These are phyloP conservation scores for Drosophila ficusphila DNA, from an alignment of 1,140 invertebrate genomes.

Conservation along the genomic window DNA sequence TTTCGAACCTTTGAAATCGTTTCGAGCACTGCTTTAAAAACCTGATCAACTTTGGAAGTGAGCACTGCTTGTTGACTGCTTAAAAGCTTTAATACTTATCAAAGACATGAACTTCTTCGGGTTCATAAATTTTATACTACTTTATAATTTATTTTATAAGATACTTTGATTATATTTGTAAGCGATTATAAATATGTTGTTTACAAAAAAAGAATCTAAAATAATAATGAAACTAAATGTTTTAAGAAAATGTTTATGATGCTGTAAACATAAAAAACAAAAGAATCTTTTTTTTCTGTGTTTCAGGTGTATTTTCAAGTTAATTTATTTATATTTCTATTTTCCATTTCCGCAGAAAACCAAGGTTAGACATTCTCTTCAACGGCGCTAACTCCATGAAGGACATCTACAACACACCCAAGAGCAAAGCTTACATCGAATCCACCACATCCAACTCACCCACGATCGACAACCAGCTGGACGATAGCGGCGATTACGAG, in stretches of 20 bases:
- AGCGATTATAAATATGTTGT: too few species aligned
- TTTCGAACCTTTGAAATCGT: background rate
- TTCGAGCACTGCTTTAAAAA: background rate
- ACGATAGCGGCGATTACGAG: constrained; percentile 52
- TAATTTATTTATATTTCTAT: background rate
- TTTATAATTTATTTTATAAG: too few species aligned
- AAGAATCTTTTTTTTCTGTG: too few species aligned
- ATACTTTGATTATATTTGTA: too few species aligned
- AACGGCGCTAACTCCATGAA: constrained; percentile 46
- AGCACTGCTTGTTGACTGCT: background rate
- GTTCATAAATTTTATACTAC: too few species aligned
- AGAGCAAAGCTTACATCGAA: constrained; percentile 37
- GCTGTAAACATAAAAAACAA: too few species aligned
- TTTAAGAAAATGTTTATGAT: too few species aligned
- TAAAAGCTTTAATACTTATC: too few species aligned
- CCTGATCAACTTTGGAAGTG: background rate
- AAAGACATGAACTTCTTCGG: too few species aligned
- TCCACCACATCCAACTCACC: constrained; percentile 64
- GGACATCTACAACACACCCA: constrained; percentile 31
- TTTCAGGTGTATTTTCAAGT: too few species aligned
- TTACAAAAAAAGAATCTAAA: too few species aligned
- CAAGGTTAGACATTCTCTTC: constrained; percentile 72
- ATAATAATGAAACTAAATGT: too few species aligned
- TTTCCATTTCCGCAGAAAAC: constrained; percentile 55
- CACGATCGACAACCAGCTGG: constrained; percentile 69